These are phyloP conservation scores for Sprattus sprattus DNA, from an alignment of 2,113 vertebrate genomes.

Conservation along the genomic window DNA sequence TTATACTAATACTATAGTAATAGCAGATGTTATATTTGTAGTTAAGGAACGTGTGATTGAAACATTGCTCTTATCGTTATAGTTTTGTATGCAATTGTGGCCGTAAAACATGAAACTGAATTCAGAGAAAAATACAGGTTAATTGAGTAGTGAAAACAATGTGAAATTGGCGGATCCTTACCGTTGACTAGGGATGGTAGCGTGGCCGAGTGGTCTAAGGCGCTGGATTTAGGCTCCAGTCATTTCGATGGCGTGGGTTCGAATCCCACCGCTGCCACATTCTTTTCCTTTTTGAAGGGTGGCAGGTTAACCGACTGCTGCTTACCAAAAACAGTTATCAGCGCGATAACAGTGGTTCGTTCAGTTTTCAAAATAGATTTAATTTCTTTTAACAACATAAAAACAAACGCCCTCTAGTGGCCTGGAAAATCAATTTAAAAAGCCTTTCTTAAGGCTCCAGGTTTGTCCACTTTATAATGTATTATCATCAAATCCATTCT, in stretches of 20 bases:
- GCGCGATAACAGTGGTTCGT: background rate
- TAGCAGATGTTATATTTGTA: too few relatives aligned
- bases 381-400: background rate
- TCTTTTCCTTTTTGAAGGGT: background rate
- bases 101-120: too few relatives aligned
- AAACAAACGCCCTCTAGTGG: background rate
- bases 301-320: too few relatives aligned
- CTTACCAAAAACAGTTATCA: background rate
- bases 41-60: too few relatives aligned
- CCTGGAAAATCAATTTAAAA: background rate
- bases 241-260: constrained; percentile 49
- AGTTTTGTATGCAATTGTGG: too few relatives aligned
- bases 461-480: too few relatives aligned
- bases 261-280: constrained; percentile 46
- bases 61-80: too few relatives aligned
- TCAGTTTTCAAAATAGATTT: background rate
- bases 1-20: too few relatives aligned
- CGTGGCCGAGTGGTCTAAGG: constrained; percentile 49
- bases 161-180: background rate
- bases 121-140: too few relatives aligned
- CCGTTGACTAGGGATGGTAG: background rate
- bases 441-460: too few relatives aligned
- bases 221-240: constrained; percentile 50
- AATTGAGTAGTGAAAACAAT: background rate
- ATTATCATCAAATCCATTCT: too few relatives aligned